Conservation (phyloP, 1,140 invertebrate species). For the Ceratosolen solmsi region DNA sequence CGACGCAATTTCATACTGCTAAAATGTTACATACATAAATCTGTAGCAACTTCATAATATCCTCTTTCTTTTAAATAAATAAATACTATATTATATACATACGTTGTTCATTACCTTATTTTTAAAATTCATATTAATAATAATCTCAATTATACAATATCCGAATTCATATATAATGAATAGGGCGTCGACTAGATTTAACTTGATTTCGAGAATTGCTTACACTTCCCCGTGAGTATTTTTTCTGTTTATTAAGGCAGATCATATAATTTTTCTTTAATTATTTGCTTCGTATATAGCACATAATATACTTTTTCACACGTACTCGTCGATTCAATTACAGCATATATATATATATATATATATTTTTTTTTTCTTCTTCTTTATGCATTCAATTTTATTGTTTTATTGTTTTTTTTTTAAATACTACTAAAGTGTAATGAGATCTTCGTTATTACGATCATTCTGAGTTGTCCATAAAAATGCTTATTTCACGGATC, state of each 20-base stretch:
- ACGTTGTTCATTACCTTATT: constrained; percentile 6
- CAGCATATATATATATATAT: background rate
- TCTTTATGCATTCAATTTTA: too few species aligned
- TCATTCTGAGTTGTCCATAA: constrained; percentile 18
- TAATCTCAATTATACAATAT: constrained; percentile 44
- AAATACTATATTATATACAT: constrained; percentile 33
- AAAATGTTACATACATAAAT: constrained; percentile 36
- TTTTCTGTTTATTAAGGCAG: constrained; percentile 48
- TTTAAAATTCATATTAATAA: constrained; percentile 30
- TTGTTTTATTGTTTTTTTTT: too few species aligned
- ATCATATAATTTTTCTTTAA: constrained; percentile 34
- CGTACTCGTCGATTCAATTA: background rate
- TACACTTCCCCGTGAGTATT: constrained; percentile 4
- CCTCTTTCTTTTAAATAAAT: constrained; percentile 11
- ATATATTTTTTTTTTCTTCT: constrained; percentile 4
- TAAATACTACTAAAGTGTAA: constrained; percentile 22
- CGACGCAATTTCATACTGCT: constrained; percentile 20
- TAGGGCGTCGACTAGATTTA: constrained; percentile 19
- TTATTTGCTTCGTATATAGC: background rate
- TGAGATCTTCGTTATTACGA: constrained; percentile 8
- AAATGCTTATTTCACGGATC: constrained; percentile 30
- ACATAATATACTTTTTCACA: constrained; percentile 3
- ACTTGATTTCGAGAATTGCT: background rate
- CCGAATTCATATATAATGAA: background rate
- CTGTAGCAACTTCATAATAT: constrained; percentile 20